Evolutionary conservation across 1,140 invertebrate genomes (phyloP).

Genomic region (Euborellia annulipes): DNA sequence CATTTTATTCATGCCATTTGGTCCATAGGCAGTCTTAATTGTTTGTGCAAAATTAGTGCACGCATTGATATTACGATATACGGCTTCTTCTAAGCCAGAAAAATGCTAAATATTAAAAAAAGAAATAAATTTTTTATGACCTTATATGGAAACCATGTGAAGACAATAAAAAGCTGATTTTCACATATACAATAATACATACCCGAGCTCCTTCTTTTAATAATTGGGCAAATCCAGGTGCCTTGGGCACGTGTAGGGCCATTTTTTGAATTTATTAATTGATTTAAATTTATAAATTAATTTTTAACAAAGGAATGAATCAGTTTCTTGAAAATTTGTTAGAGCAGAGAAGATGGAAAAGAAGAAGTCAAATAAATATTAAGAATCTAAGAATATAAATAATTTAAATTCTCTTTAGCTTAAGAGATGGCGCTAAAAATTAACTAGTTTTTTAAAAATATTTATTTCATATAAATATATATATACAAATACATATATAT

Average conservation of each 20-base stretch:
- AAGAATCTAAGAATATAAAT: no score
- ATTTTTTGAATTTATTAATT: no score
- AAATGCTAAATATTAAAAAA: constrained; percentile 57
- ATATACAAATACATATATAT: no score
- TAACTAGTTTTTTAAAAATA: no score
- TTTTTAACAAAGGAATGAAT: no score
- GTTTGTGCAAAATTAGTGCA: constrained; percentile 90
- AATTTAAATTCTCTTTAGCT: no score
- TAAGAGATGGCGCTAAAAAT: no score
- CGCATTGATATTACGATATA: constrained; percentile 87
- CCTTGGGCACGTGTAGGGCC: constrained; percentile 91
- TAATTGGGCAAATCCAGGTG: constrained; percentile 88
- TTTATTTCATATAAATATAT: no score
- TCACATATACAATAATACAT: constrained; percentile 31
- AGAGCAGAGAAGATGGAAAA: no score
- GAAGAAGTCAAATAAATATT: no score
- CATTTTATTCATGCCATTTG: constrained; percentile 99
- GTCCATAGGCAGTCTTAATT: constrained; percentile 88
- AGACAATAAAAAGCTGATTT: not conserved
- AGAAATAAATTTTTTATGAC: constrained; percentile 3
- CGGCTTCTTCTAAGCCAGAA: constrained; percentile 93
- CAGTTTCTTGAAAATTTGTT: no score
- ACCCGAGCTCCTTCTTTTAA: constrained; percentile 91
- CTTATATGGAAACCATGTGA: not conserved
- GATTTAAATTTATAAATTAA: no score